Evolutionary conservation across 2,888 invertebrate genomes (phyloP), one percentile per base, ranked within the genome.

Genomic region (Maniola hyperantus): DNA sequence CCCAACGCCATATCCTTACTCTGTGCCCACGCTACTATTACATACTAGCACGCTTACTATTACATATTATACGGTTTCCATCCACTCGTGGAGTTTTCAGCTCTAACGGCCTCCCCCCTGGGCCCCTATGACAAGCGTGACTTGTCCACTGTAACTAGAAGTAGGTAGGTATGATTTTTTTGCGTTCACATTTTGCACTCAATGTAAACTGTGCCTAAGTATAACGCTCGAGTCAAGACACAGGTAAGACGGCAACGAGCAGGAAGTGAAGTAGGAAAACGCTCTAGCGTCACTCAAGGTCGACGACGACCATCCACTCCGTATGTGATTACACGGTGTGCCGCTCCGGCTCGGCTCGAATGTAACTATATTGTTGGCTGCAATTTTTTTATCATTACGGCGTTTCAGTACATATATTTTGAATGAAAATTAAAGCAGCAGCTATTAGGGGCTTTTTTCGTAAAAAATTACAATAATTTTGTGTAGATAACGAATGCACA

Each of bases 251-350:
- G 88, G 85, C 84, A 83, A 83, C 81, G 76, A 90, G 83, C 85
- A 91, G 91, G 91, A 91, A 91, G 88, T 89, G 78, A 85, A 83
- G 87, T 89, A 90, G 89, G 89, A 91, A 91, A 91, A 91, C 88
- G 87, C 83, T 85, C 81, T 82, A 87, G 76, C 88, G 88, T 86
- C 88, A 74, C 81, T 77, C 91, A 92, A 91, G 91, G 91, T 82
- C 88, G 77, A 76, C 77, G 74, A 75, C 82, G 83, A 79, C 81
- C 74, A 75, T 71, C 70, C 68, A 70, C 66, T 69, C 60, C 63
- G 68, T 68, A 68, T 74, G 70, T 72, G 73, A 72, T 71, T 74
- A 72, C 79, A 81, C 80, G 79, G 79, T 74, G 75, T 74, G 82
- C 77, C 78, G 80, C 81, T 79, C 80, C 74, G 77, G 76, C 77